A percentile compares a stretch with the other conserved stretches of the same genome.
phyloP scores from a whole-genome alignment of 2,888 invertebrate genomes.

The Eupithecia insigniata region DNA sequence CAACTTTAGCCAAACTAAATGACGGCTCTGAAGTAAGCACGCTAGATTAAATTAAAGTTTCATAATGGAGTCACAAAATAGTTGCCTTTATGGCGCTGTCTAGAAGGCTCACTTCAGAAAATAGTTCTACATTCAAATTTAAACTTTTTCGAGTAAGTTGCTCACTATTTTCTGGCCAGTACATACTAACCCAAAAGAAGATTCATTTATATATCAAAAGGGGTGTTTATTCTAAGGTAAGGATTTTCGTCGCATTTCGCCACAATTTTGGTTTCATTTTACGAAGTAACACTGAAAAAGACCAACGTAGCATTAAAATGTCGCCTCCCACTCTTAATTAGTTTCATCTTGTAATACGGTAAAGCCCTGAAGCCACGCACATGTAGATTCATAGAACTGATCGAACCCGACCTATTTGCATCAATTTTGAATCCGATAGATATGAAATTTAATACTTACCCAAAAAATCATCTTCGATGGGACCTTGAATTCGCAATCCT shows the following conservation, averaged over 20 bases:
- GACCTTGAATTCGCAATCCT: too few species aligned
- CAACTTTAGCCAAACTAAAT: constrained; percentile 11
- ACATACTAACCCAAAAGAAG: not conserved
- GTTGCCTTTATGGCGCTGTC: not conserved
- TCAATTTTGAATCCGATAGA: not conserved
- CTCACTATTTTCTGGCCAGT: not conserved
- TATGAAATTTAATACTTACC: too few species aligned
- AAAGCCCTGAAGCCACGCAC: too few species aligned
- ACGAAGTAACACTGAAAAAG: not conserved
- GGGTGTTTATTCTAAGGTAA: not conserved
- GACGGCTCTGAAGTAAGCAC: constrained; percentile 5
- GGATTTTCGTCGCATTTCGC: not conserved
- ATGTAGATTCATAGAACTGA: not conserved
- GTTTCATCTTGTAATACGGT: too few species aligned
- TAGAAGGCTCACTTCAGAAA: not conserved
- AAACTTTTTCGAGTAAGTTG: not conserved
- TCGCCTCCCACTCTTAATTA: not conserved
- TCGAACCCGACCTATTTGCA: not conserved
- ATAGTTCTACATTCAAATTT: not conserved
- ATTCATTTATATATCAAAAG: not conserved
- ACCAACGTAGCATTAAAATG: not conserved
- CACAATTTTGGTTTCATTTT: not conserved
- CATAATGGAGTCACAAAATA: constrained; percentile 14
- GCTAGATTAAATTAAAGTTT: constrained; percentile 18
- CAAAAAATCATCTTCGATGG: too few species aligned